Percentiles rank a stretch among this genome's conserved stretches.
phyloP scores from a whole-genome alignment of 2,113 vertebrate species.

The Embiotoca jacksoni region DNA sequence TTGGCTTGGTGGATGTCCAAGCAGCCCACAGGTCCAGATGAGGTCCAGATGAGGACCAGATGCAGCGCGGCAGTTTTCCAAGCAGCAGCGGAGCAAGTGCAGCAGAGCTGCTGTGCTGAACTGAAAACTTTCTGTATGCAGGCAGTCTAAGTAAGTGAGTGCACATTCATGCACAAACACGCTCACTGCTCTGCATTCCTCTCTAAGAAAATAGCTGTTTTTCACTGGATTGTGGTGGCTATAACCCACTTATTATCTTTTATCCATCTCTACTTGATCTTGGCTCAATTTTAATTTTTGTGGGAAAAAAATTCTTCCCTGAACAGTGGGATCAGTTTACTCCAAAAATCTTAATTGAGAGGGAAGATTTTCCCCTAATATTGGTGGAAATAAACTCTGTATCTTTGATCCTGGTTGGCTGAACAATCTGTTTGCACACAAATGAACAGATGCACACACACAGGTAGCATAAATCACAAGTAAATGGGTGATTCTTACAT shows the following conservation, averaged over 20 bases:
- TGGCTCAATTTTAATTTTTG: background rate
- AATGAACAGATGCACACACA: conserved; percentile 7
- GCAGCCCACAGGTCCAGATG: conserved; percentile 72
- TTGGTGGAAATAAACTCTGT: background rate
- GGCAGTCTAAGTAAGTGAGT: background rate
- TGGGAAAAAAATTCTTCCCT: conserved; percentile 6
- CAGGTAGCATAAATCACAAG: conserved; percentile 23
- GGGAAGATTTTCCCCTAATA: conserved; percentile 19
- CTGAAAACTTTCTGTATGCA: conserved; percentile 6
- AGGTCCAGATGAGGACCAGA: conserved; percentile 76
- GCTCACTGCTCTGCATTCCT: conserved; percentile 28
- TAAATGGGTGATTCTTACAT: conserved; percentile 17
- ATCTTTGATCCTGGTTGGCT: conserved; percentile 8
- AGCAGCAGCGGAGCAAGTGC: conserved; percentile 55
- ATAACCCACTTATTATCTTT: conserved; percentile 27
- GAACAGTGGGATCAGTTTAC: background rate
- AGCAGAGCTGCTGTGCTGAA: conserved; percentile 26
- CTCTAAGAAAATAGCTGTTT: conserved; percentile 27
- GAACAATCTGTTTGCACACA: background rate
- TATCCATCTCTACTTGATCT: conserved; percentile 7
- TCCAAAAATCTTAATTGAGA: conserved; percentile 8
- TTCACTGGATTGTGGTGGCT: background rate
- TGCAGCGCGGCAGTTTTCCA: conserved; percentile 48
- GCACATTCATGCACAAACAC: conserved; percentile 31
- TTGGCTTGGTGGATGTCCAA: conserved; percentile 68